Percentiles rank a stretch among this genome's conserved stretches.
Evolutionary conservation across 2,888 invertebrate species (phyloP).

Genomic region (Doris montereyensis): DNA sequence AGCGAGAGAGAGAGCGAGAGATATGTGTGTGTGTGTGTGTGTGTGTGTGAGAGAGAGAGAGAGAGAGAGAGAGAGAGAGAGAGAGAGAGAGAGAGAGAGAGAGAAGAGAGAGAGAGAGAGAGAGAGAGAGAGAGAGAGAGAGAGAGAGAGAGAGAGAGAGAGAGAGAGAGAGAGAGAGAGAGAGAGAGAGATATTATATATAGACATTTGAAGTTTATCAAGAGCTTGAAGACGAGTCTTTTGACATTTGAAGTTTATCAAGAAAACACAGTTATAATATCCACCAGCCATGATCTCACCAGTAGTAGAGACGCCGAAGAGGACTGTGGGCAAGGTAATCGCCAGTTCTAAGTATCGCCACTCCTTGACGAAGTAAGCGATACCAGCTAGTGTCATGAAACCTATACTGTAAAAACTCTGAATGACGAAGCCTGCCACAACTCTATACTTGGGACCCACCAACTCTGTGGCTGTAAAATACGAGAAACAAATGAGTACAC

Average conservation of each 20-base stretch:
- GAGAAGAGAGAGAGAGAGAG: too few relatives aligned
- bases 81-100: too few relatives aligned
- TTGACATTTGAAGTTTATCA: neutral
- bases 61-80: too few relatives aligned
- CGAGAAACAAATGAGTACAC: slow-evolving; percentile 53
- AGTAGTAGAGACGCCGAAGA: slow-evolving; percentile 55
- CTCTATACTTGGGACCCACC: slow-evolving; percentile 51
- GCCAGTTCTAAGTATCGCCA: slow-evolving; percentile 48
- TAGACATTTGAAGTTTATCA: neutral
- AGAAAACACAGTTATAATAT: neutral
- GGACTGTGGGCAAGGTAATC: slow-evolving; percentile 49
- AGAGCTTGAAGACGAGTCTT: neutral
- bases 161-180: too few relatives aligned
- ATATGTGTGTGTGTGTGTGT: too few relatives aligned
- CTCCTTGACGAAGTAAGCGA: slow-evolving; percentile 52
- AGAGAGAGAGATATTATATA: too few relatives aligned
- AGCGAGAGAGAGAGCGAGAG: too few relatives aligned
- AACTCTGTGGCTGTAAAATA: slow-evolving; percentile 56
- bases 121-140: too few relatives aligned
- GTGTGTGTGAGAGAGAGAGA: too few relatives aligned
- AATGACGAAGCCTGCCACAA: slow-evolving; percentile 50
- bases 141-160: too few relatives aligned
- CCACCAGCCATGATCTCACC: slow-evolving; percentile 46
- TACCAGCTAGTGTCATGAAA: slow-evolving; percentile 50
- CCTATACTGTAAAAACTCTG: slow-evolving; percentile 53